These are phyloP conservation scores for Heloderma charlesbogerti DNA, from an alignment of 2,113 vertebrate species.

Conservation along the genomic window DNA sequence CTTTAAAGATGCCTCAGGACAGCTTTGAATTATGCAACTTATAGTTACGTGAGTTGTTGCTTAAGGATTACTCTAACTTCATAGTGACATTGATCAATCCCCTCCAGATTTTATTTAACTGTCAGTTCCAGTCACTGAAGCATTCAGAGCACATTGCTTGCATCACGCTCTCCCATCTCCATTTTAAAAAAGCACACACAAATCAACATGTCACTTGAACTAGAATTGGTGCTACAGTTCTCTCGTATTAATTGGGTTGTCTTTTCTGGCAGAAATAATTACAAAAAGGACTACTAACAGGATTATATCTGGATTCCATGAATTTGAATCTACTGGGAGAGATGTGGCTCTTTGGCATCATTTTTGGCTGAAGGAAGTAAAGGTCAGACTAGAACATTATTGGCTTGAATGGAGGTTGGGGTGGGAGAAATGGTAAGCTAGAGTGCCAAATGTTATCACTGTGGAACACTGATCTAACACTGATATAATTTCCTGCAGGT, in stretches of 20 bases:
- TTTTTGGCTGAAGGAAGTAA: constrained; percentile 25
- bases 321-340: constrained; percentile 52
- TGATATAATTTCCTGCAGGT: not conserved
- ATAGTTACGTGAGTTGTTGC: constrained; percentile 68
- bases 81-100: constrained; percentile 67
- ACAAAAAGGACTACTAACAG: constrained; percentile 58
- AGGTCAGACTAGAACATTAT: constrained; percentile 38
- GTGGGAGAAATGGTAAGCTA: not conserved
- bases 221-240: constrained; percentile 68
- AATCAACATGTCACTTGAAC: constrained; percentile 68
- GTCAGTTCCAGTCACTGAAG: constrained; percentile 54
- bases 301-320: constrained; percentile 67
- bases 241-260: constrained; percentile 64
- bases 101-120: constrained; percentile 63
- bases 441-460: constrained; percentile 35
- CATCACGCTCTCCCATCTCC: constrained; percentile 58
- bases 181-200: constrained; percentile 61
- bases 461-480: constrained; percentile 10
- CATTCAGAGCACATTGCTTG: constrained; percentile 58
- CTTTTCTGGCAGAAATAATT: constrained; percentile 63
- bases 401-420: constrained; percentile 26
- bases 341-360: constrained; percentile 39
- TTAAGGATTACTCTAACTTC: constrained; percentile 71
- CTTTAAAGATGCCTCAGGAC: constrained; percentile 78
- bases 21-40: constrained; percentile 79